Base-by-base conservation (phyloP, 2,113 vertebrate genomes). In the Macrotis lagotis region DNA sequence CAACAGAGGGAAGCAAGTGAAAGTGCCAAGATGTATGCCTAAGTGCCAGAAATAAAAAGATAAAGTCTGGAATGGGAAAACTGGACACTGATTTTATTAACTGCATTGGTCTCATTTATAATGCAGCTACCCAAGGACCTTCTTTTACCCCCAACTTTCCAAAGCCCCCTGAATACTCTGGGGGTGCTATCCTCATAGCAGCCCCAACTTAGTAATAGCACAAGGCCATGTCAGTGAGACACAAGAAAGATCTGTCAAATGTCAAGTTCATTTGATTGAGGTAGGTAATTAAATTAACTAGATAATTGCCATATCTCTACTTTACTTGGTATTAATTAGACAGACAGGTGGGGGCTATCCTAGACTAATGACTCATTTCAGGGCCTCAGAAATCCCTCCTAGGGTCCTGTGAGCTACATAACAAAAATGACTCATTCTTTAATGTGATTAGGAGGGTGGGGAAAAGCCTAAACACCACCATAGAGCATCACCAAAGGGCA, bases 201-300 rank as follows among this genome's bases (percentile, higher is more conserved):
- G 28, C 25, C 93, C 59, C 66, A 44, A 83, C 66, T 83, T 83
- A 24, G 11, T 44, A 83, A 83, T 83, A 83, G 66, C 31, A 66
- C 31, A 66, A 66, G 59, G 31, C 14, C 66, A 83, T 22, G 19
- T 83, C 66, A 24, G 24, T 74, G n/a, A 44, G 66, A 83, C 16
- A 83, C 66, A 44, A 19, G 44, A 7, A 83, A 83, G 66, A 83
- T 83, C 66, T 83, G 66, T 83, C 66, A 83, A 83, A 83, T 83
- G n/a, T 83, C 66, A 83, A 83, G 37, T 83, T 83, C 66, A 44
- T 83, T 83, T 83, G 66, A 44, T 51, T 92, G 89, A 22, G 50
- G 66, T n/a, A 48, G 66, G 24, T 51, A 44, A 95, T 47, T 51
- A 90, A 24, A 91, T 48, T 50, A 92, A 92, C 8, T 50, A 93